A percentile compares a stretch with the other conserved stretches of the same genome.
These are phyloP conservation scores for Erebia epiphron DNA, from an alignment of 2,888 invertebrate genomes.

Conservation along the genomic window DNA sequence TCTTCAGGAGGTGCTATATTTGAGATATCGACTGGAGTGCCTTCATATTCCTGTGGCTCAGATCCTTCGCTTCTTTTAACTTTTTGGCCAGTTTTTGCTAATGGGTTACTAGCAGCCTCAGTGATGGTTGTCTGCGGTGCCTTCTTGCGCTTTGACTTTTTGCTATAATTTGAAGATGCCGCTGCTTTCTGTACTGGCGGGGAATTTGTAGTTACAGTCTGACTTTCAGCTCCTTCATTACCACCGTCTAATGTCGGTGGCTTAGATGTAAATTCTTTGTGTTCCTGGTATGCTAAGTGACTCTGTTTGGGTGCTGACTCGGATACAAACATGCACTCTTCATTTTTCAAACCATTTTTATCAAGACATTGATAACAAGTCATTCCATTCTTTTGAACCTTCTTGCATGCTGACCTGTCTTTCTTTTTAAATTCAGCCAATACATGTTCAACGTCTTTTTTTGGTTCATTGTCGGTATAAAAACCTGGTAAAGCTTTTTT, in stretches of 20 bases:
- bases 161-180: slow-evolving; percentile 65
- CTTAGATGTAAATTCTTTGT: slow-evolving; percentile 83
- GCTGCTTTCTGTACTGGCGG: slow-evolving; percentile 64
- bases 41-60: slow-evolving; percentile 56
- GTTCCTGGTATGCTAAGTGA: slow-evolving; percentile 86
- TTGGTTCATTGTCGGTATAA: slow-evolving; percentile 80
- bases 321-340: slow-evolving; percentile 90
- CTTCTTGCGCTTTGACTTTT: slow-evolving; percentile 73
- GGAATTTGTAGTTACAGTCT: slow-evolving; percentile 67
- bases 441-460: slow-evolving; percentile 87
- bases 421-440: slow-evolving; percentile 88
- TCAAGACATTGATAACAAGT: slow-evolving; percentile 89
- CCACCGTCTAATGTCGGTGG: slow-evolving; percentile 64
- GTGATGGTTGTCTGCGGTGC: slow-evolving; percentile 52
- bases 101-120: slow-evolving; percentile 55
- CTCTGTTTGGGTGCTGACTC: slow-evolving; percentile 86
- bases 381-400: slow-evolving; percentile 88
- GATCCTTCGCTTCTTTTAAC: slow-evolving; percentile 66
- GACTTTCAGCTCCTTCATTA: slow-evolving; percentile 68
- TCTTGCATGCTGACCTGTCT: slow-evolving; percentile 88
- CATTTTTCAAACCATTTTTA: slow-evolving; percentile 86
- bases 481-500: slow-evolving; percentile 75
- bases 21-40: slow-evolving; percentile 62
- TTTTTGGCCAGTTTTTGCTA: slow-evolving; percentile 49
- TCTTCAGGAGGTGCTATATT: slow-evolving; percentile 76